Percentiles rank a stretch among this genome's conserved stretches.
Evolutionary conservation across 2,888 invertebrate genomes (phyloP).

Genomic region (Agrochola lota): DNA sequence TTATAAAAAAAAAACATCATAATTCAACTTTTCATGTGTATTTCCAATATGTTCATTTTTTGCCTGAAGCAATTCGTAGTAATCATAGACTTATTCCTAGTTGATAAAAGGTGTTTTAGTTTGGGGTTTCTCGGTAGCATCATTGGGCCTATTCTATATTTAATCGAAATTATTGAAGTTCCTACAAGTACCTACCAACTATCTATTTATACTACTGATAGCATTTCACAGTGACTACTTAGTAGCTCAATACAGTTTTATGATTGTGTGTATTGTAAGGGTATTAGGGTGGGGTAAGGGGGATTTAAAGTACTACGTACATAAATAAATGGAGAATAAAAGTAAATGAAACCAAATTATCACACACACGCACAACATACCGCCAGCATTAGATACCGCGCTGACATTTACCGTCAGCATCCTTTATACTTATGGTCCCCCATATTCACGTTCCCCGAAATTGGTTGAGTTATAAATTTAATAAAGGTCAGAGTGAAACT

Average conservation of each 20-base stretch:
- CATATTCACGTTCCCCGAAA: conserved; percentile 10
- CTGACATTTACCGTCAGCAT: conserved; percentile 16
- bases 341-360: conserved; percentile 17
- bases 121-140: not conserved
- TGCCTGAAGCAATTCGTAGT: not conserved
- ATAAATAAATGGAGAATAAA: conserved; percentile 4
- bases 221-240: not conserved
- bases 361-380: not conserved
- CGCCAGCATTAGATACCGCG: not conserved
- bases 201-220: not conserved
- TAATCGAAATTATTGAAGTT: not conserved
- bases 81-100: not conserved
- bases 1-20: not conserved
- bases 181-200: not conserved
- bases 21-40: not conserved
- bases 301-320: too few species aligned
- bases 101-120: not conserved
- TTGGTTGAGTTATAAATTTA: conserved; percentile 20
- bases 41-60: not conserved
- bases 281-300: not conserved
- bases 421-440: conserved; percentile 12
- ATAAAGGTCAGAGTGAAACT: conserved; percentile 6
- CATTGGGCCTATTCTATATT: not conserved
- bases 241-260: not conserved
- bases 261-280: not conserved